Evolutionary conservation across 2,888 invertebrate species (phyloP), one percentile per base, ranked within the genome.

Genomic region (Andrena bucephala): DNA sequence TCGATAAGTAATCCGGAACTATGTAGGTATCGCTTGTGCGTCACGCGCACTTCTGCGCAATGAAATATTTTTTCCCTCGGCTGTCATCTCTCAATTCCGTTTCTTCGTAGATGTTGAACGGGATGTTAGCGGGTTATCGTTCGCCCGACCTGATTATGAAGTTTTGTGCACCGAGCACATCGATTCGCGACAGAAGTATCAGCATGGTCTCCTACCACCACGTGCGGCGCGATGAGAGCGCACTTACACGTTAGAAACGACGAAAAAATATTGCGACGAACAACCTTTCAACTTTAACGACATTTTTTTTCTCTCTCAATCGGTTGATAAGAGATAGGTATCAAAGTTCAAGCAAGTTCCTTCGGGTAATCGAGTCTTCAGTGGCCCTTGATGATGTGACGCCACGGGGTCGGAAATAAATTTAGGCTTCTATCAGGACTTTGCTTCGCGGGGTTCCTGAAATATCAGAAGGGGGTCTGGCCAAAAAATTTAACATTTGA

Each of bases 51-150:
- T 57, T 66, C 78, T 65, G 65, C 50, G 60, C 10, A 6, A 13
- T 16, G 81, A 80, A 63, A 48, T 63, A 48, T 48, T 27, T 57
- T 71, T 75, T 71, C 48, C 52, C 24, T 6, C 48, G 8, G 59
- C 52, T 70, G 60, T 74, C 54, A 48, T 29, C 77, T 33, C 83
- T 74, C 24, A 81, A 66, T 57, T 52, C 67, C 16, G 60, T n/a
- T n/a, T 75, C 63, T 36, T 50, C 16, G 52, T 67, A 57, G 60
- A 84, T 77, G 63, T 4, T 62, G 29, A 68, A 59, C 72, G n/a
- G 31, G 50, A 73, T 77, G 80, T 70, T 76, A 36, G 16, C 63
- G 77, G 84, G 84, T 84, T 84, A 84, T 84, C 84, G 24, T 52
- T 60, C 29, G 6, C 8, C 48, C 63, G 78, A 59, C 65, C 72